phyloP scores from a whole-genome alignment of 2,888 invertebrate species.

The Hipparchia semele region DNA sequence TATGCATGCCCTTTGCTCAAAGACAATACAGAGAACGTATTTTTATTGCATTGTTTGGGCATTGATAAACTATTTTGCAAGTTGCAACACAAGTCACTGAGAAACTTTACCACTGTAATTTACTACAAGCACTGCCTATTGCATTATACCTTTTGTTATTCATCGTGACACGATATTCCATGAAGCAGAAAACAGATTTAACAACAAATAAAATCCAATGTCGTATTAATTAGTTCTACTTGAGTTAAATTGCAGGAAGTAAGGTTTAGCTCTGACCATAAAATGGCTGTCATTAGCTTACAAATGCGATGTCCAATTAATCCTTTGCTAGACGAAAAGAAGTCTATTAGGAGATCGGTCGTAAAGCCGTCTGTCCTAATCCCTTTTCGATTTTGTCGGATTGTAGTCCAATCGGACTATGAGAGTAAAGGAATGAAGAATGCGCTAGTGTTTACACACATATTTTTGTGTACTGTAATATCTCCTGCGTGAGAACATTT shows the following conservation, averaged over 20 bases:
- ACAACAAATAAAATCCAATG: slow-evolving; percentile 5
- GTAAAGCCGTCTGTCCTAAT: too few species aligned
- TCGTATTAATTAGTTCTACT: slow-evolving; percentile 17
- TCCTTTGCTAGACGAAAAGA: neutral
- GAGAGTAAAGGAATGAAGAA: too few species aligned
- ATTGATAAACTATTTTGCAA: too few species aligned
- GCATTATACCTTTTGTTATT: neutral
- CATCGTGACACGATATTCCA: slow-evolving; percentile 7
- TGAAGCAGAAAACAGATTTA: slow-evolving; percentile 5
- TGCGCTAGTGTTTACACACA: too few species aligned
- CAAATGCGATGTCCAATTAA: slow-evolving; percentile 3
- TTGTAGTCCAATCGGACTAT: too few species aligned
- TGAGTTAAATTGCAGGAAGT: slow-evolving; percentile 15
- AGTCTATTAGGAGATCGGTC: too few species aligned
- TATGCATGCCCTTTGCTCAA: too few species aligned
- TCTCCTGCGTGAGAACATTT: neutral
- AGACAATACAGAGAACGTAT: too few species aligned
- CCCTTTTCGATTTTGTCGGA: too few species aligned
- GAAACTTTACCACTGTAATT: too few species aligned
- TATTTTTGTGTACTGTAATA: neutral
- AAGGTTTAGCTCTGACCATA: slow-evolving; percentile 14
- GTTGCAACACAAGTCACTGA: too few species aligned
- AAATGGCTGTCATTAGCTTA: neutral
- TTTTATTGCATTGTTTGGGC: too few species aligned
- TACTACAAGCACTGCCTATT: neutral